Conservation (phyloP, 2,888 invertebrate genomes). For the Sturmia bella region DNA sequence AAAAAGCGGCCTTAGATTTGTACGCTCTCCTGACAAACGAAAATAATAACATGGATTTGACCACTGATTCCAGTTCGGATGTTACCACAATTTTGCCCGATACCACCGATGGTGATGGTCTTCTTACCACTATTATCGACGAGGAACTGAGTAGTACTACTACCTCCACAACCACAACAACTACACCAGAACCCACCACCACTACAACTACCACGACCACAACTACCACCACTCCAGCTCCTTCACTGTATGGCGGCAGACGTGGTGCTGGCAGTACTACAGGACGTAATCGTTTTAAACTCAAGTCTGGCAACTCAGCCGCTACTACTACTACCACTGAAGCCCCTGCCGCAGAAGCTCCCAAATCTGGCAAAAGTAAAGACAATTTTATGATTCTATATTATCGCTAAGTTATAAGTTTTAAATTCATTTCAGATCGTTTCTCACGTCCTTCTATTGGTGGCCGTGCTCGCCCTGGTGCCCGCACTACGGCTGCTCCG, state of each 20-base stretch:
- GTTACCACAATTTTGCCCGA: conserved; percentile 78
- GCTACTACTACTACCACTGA: conserved; percentile 82
- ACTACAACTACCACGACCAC: conserved; percentile 83
- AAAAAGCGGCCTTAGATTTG: conserved; percentile 91
- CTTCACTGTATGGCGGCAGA: conserved; percentile 76
- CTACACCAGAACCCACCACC: conserved; percentile 84
- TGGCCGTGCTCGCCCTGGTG: conserved; percentile 76
- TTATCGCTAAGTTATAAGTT: neutral
- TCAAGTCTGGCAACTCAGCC: conserved; percentile 79
- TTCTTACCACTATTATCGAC: conserved; percentile 78
- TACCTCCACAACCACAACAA: conserved; percentile 83
- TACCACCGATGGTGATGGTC: conserved; percentile 78
- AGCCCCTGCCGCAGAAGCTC: conserved; percentile 81
- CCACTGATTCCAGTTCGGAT: conserved; percentile 79
- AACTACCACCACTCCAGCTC: conserved; percentile 81
- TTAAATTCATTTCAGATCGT: conserved; percentile 75
- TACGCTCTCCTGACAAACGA: conserved; percentile 89
- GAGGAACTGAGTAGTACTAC: conserved; percentile 84
- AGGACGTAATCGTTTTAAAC: conserved; percentile 80
- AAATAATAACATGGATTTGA: conserved; percentile 84
- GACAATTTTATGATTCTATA: neutral
- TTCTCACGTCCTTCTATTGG: conserved; percentile 81
- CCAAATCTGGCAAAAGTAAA: conserved; percentile 79
- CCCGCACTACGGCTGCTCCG: conserved; percentile 76
- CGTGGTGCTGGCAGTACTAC: conserved; percentile 75